Evolutionary conservation across 2,888 invertebrate genomes (phyloP).

Genomic region (Entomobrya proxima): DNA sequence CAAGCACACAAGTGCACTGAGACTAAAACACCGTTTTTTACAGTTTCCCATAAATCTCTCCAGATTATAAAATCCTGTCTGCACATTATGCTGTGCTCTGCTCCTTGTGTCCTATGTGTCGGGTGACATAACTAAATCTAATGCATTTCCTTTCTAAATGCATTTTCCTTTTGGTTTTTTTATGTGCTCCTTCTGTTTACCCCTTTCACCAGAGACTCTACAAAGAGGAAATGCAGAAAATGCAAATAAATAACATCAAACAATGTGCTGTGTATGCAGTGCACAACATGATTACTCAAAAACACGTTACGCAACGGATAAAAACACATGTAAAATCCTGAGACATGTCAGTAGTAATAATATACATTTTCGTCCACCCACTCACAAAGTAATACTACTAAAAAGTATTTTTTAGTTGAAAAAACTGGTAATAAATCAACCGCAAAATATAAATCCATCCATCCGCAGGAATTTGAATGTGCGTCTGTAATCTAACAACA

Average conservation of each 20-base stretch:
- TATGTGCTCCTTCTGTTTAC: neutral
- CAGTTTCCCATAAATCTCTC: neutral
- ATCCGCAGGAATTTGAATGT: neutral
- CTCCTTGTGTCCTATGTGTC: too few species aligned
- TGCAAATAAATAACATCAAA: slow-evolving; percentile 28
- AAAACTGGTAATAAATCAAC: slow-evolving; percentile 44
- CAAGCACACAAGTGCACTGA: too few species aligned
- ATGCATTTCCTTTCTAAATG: neutral
- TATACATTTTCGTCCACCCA: neutral
- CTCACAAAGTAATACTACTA: neutral
- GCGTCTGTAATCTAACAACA: neutral
- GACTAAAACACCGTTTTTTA: neutral
- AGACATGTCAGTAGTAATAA: neutral
- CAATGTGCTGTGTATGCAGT: neutral
- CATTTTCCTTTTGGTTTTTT: neutral
- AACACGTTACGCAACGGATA: neutral
- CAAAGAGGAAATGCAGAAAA: neutral
- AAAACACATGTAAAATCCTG: neutral
- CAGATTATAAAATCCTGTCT: neutral
- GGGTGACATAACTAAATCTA: slow-evolving; percentile 20
- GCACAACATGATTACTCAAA: neutral
- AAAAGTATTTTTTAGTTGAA: neutral
- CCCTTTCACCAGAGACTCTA: neutral
- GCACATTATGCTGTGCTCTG: too few species aligned
- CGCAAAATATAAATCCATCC: slow-evolving; percentile 26